Evolutionary conservation across 2,113 vertebrate species (phyloP), one percentile per base, ranked within the genome.

Genomic region (Callorhinus ursinus): DNA sequence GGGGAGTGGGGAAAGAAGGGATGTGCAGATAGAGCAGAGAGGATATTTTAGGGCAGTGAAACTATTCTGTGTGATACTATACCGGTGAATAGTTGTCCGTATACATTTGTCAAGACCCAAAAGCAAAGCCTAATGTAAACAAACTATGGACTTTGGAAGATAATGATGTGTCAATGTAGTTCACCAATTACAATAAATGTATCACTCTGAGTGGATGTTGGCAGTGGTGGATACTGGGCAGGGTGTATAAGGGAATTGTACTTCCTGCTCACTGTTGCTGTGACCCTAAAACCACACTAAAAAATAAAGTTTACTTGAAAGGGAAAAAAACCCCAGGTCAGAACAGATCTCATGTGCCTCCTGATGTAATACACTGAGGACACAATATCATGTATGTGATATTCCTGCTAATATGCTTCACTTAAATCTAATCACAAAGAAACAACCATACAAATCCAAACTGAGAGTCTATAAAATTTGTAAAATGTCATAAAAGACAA

Each of bases 251-350:
- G 8, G 57, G 14, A 69, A 83, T 19, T 83, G 12, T 61, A 95
- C 22, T 84, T 88, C 71, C 26, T 77, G 16, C 21, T 85, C 53
- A 77, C 12, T 88, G 88, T 53, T 92, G 26, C 49, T 84, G 5
- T 71, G 33, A 88, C 88, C 53, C 7, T 39, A 71, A 65, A 94
- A 71, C 28, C 46, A 31, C 42, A 84, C 5, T 61, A 77, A 88
- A 87, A 84, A 69, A 49, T 72, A 63, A 90, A 67, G 28, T 49
- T 67, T 76, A 88, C 16, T 42, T 95, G 72, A 92, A 95, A 88
- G 31, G 33, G 28, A 42, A 53, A 71, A 65, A 77, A 74, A 57
- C n/a, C 16, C 7, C 36, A 69, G 59, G 7, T 49, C 77, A 86
- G 46, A 57, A 51, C 16, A 95, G 36, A 67, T n/a, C 63, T 9